phyloP scores from a whole-genome alignment of 2,113 vertebrate genomes.

The Pandion haliaetus region DNA sequence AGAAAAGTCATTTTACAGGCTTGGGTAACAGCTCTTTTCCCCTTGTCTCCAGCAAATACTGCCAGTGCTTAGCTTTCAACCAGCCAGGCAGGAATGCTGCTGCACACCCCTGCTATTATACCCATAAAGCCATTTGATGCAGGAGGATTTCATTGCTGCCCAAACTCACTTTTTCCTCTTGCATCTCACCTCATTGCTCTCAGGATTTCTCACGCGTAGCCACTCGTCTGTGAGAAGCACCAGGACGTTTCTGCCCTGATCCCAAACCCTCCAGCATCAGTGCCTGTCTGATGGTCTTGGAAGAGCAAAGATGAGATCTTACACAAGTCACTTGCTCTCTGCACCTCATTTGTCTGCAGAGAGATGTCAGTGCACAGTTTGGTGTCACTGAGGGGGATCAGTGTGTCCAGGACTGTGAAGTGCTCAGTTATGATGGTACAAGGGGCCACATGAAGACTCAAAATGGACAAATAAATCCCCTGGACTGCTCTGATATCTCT shows the following conservation, averaged over 20 bases:
- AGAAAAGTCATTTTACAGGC: background rate
- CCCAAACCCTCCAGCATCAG: background rate
- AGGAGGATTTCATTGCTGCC: background rate
- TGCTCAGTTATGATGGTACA: background rate
- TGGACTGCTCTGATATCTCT: background rate
- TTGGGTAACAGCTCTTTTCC: background rate
- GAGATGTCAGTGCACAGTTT: background rate
- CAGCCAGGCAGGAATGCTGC: background rate
- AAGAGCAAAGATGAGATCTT: background rate
- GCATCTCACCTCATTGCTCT: background rate
- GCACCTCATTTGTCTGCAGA: background rate
- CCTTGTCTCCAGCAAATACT: background rate
- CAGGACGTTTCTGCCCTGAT: background rate
- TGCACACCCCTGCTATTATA: background rate
- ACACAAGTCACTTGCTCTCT: background rate
- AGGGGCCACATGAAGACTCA: background rate
- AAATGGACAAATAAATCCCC: background rate
- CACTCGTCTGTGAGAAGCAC: background rate
- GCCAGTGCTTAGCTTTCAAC: background rate
- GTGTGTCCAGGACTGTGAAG: background rate
- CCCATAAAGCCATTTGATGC: accelerated
- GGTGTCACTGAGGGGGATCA: background rate
- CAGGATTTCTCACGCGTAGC: background rate
- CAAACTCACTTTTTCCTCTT: background rate
- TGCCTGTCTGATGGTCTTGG: background rate